phyloP scores from a whole-genome alignment of 2,113 vertebrate genomes.

The Cercocebus atys region DNA sequence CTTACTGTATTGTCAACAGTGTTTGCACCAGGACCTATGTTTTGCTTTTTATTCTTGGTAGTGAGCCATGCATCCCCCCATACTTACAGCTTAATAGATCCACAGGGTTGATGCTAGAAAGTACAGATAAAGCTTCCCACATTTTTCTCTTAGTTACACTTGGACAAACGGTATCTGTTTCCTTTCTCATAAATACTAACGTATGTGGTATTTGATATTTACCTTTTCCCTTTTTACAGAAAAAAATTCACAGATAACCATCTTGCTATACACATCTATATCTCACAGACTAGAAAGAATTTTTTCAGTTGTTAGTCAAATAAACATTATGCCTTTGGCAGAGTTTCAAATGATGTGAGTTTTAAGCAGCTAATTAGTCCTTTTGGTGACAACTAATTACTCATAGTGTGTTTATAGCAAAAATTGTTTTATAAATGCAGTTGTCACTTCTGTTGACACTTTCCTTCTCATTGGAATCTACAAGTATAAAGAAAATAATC shows the following conservation, averaged over 20 bases:
- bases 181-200: neutral
- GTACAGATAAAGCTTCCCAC: neutral
- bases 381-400: constrained; percentile 51
- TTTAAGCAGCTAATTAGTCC: constrained; percentile 51
- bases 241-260: neutral
- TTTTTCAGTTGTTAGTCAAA: neutral
- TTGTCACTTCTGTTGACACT: constrained; percentile 34
- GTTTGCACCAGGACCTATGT: neutral
- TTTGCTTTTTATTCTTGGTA: neutral
- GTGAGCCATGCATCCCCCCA: neutral
- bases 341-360: neutral
- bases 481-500: constrained; percentile 63
- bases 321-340: neutral
- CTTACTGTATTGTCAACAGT: neutral
- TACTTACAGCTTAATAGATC: neutral
- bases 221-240: constrained; percentile 8
- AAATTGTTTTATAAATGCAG: constrained; percentile 30
- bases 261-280: neutral
- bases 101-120: neutral
- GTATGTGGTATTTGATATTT: neutral
- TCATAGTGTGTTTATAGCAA: constrained; percentile 11
- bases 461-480: constrained; percentile 9
- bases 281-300: neutral
- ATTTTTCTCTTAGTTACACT: neutral
- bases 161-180: neutral